Percentiles rank a stretch among this genome's conserved stretches.
These are phyloP conservation scores for Chinchilla lanigera DNA, from an alignment of 2,113 vertebrate genomes.

Conservation along the genomic window DNA sequence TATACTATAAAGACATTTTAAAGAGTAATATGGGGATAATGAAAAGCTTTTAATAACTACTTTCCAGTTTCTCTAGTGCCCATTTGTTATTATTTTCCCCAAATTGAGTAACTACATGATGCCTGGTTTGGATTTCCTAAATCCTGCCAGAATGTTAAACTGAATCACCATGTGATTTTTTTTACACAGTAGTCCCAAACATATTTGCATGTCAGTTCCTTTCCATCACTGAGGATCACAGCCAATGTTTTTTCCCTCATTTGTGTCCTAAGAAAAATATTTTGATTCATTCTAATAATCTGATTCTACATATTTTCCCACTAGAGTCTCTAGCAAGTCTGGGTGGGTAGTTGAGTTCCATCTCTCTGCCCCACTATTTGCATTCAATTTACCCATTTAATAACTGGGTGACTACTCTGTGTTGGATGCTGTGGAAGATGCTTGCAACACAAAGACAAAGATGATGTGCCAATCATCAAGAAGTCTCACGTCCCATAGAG, in stretches of 20 bases:
- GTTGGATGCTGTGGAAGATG: not conserved
- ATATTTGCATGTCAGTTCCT: not conserved
- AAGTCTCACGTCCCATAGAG: not conserved
- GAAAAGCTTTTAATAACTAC: constrained; percentile 22
- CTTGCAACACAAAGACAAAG: not conserved
- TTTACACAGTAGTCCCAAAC: not conserved
- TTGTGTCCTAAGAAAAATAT: constrained; percentile 9
- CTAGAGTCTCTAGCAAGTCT: not conserved
- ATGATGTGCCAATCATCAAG: not conserved
- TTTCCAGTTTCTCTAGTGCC: not conserved
- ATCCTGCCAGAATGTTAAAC: not conserved
- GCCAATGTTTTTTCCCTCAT: not conserved
- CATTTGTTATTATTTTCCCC: not conserved
- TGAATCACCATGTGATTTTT: not conserved
- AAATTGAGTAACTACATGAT: not conserved
- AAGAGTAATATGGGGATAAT: not conserved
- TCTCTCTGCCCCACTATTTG: not conserved
- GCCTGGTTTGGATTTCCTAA: not conserved
- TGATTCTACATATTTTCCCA: not conserved
- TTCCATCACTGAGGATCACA: not conserved
- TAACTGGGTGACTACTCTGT: not conserved
- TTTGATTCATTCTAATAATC: not conserved
- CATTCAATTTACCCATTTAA: not conserved
- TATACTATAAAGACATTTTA: not conserved
- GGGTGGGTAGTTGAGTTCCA: not conserved